Conservation (phyloP, 2,797 vertebrate genomes). For the Lutjanus argentimaculatus region DNA sequence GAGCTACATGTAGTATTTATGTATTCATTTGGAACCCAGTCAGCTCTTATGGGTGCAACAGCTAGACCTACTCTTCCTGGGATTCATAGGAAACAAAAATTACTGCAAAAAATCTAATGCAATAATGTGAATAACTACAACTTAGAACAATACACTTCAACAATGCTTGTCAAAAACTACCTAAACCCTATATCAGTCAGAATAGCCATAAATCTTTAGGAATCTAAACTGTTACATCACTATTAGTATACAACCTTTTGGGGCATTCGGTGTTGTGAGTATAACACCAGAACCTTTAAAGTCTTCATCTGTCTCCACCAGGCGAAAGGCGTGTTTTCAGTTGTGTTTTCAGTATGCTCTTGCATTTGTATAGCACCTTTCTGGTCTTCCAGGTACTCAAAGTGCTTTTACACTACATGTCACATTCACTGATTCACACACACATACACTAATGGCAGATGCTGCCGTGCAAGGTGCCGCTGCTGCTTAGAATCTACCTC, state of each 20-base stretch:
- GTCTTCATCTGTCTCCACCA: neutral
- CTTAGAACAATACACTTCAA: neutral
- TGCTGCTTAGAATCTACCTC: no score
- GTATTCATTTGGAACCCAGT: neutral
- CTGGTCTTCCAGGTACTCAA: no score
- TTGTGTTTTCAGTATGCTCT: no score
- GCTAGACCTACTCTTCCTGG: neutral
- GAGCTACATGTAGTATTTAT: neutral
- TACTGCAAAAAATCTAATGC: neutral
- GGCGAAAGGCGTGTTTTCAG: no score
- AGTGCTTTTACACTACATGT: no score
- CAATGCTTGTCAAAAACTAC: neutral
- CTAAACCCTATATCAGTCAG: neutral
- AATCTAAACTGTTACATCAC: neutral
- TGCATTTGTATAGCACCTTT: no score
- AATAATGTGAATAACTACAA: neutral
- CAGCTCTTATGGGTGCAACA: no score
- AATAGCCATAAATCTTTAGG: neutral
- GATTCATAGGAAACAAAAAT: neutral
- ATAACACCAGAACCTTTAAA: neutral
- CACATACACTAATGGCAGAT: no score
- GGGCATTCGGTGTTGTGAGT: neutral
- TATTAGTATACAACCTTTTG: no score
- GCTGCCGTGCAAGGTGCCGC: no score
- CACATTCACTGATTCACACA: no score